These are phyloP conservation scores for Sebastes schlegelii DNA, from an alignment of 2,113 vertebrate species.

Conservation along the genomic window DNA sequence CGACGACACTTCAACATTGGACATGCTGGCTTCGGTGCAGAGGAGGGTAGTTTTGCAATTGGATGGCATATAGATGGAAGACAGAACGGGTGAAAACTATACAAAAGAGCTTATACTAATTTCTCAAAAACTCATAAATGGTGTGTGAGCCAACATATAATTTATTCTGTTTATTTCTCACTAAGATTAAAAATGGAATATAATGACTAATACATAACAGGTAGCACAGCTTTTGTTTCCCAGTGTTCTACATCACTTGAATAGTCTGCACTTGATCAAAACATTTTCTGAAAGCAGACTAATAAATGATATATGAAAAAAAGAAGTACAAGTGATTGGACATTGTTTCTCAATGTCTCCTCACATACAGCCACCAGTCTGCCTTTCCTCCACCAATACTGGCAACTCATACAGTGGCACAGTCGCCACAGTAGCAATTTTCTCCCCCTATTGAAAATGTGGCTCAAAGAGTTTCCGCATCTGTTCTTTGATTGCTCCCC, in stretches of 20 bases:
- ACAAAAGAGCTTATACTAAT: neutral
- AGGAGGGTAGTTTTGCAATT: neutral
- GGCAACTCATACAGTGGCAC: slow-evolving; percentile 15
- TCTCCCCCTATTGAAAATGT: slow-evolving; percentile 40
- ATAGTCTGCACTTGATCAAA: slow-evolving; percentile 23
- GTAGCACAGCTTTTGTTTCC: slow-evolving; percentile 3
- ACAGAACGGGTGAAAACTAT: neutral
- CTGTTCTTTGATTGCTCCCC: slow-evolving; percentile 59
- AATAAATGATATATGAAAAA: slow-evolving; percentile 16
- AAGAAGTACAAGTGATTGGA: slow-evolving; percentile 44
- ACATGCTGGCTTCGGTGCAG: neutral
- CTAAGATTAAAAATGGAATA: slow-evolving; percentile 18
- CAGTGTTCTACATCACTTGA: slow-evolving; percentile 20
- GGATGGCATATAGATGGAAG: neutral
- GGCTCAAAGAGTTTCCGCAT: slow-evolving; percentile 42
- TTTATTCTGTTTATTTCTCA: slow-evolving; percentile 27
- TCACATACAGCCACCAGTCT: neutral
- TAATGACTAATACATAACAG: slow-evolving; percentile 8
- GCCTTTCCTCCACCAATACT: neutral
- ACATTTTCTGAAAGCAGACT: slow-evolving; percentile 15
- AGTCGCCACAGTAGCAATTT: slow-evolving; percentile 42
- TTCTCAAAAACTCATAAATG: neutral
- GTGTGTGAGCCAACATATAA: slow-evolving; percentile 10
- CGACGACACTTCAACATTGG: neutral
- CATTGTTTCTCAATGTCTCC: slow-evolving; percentile 38